These are phyloP conservation scores for Colinus virginianus DNA, from an alignment of 2,113 vertebrate genomes.

Conservation along the genomic window DNA sequence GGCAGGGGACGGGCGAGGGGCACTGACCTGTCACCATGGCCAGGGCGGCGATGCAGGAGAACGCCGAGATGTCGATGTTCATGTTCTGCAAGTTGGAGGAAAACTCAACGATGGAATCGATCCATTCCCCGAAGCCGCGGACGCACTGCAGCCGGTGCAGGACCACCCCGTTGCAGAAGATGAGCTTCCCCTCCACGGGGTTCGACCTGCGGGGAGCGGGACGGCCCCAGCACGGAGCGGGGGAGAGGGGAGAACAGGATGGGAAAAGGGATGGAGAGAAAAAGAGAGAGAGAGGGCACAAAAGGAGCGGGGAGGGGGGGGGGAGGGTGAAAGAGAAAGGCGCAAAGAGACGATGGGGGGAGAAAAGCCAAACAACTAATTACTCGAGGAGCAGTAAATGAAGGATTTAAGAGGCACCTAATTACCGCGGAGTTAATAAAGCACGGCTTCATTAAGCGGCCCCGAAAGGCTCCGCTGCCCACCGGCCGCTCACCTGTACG, in stretches of 20 bases:
- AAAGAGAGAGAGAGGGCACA: neutral
- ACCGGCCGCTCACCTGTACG: conserved; percentile 88
- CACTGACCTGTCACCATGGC: conserved; percentile 98
- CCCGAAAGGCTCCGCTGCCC: conserved; percentile 78
- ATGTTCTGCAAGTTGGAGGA: conserved; percentile 98
- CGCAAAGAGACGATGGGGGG: neutral
- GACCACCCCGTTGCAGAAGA: conserved; percentile 98
- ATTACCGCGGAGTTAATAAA: conserved; percentile 90
- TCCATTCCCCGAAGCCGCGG: conserved; percentile 98
- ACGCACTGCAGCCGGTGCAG: conserved; percentile 98
- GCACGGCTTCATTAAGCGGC: conserved; percentile 73
- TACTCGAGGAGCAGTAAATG: conserved; percentile 85
- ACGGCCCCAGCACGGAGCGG: neutral
- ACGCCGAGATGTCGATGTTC: conserved; percentile 98
- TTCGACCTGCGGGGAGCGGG: conserved; percentile 92
- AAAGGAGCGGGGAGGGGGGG: neutral
- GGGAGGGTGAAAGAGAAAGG: too few relatives aligned
- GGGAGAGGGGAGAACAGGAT: rapidly evolving
- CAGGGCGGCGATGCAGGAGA: conserved; percentile 98
- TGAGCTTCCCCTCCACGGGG: conserved; percentile 98
- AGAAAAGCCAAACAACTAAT: conserved; percentile 86
- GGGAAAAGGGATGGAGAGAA: neutral
- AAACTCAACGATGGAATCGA: conserved; percentile 97
- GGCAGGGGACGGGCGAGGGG: neutral
- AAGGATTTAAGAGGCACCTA: conserved; percentile 87